Base-by-base conservation (phyloP, 2,888 invertebrate genomes). In the Nipponacmea schrenckii region DNA sequence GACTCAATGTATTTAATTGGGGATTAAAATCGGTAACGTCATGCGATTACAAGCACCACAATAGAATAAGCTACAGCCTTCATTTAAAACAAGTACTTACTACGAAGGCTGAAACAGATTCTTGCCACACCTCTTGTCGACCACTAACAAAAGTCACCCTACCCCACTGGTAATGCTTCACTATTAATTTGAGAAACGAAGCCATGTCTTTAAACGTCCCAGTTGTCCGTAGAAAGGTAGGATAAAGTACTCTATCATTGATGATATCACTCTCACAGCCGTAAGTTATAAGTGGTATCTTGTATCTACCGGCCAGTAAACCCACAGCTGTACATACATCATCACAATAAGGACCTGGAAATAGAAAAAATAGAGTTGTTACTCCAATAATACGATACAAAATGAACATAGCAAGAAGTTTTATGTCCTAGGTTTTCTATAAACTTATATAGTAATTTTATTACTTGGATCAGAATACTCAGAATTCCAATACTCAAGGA, bases 311-410 rank as follows among this genome's bases (percentile, higher is more conserved):
- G 1, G 81, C 81, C 64, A 85, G 70, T 2, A 80, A 75, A 8
- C 82, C 84, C 1, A 79, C 81, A 8, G 83, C 76, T 24, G 76
- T 72, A 66, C 85, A 85, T 7, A 84, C 77, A 12, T 79, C 78
- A 62, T 85, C 84, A 72, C 83, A 84, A 0, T 78, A 78, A 2
- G 82, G 82, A n/a, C 83, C 83, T 83, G 70, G 10, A 39, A 39
- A 8, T 8, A 39, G 4, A 39, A 8, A 0, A 10, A 5, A 39
- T 39, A 10, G 31, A 39, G 39, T 39, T 10, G 1, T 39, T 8
- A 5, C 4, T 39, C 10, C 39, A 8, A 39, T 10, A n/a, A n/a
- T n/a, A n/a, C n/a, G n/a, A n/a, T n/a, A n/a, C n/a, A n/a, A n/a
- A n/a, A n/a, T n/a, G n/a, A n/a, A n/a, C n/a, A n/a, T n/a, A n/a